Base-by-base conservation (phyloP, 2,113 vertebrate genomes). In the Verasper variegatus region DNA sequence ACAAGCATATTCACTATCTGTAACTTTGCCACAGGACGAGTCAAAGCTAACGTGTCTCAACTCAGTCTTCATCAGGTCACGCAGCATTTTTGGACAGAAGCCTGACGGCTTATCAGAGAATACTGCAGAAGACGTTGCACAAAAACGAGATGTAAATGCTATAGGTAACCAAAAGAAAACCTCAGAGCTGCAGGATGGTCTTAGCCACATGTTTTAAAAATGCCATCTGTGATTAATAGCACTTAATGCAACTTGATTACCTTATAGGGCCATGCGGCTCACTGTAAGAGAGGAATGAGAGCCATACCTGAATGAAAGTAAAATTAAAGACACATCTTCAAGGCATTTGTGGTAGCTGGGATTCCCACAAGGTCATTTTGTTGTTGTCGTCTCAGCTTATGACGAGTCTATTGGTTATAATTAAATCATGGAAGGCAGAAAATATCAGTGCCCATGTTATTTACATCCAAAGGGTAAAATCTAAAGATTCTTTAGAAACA, bases 191-290 rank as follows among this genome's bases (percentile, higher is more conserved):
- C 21, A 21, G 13, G 57, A 75, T 20, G 9, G 40, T 56, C 20
- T 69, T 7, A 74, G 68, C 18, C 85, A 80, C 23, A 69, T 87
- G 87, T 37, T 68, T 35, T 14, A 26, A 27, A 55, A 35, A 24
- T 7, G 21, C 49, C 31, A 88, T 86, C 71, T 88, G 81, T 70
- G 54, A 67, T 76, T 59, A 76, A 86, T 77, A 3, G 45, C 17
- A 3, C 31, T 72, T 61, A 26, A 75, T 67, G 60, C 20, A 68
- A 37, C 24, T 3, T 51, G 27, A 37, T 10, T 17, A 6, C 49
- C 42, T 77, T 47, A 23, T 0, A 52, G 15, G 67, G 45, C 8
- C 47, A 47, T 1, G 23, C 5, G 11, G n/a, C 3, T 58, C 13
- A 37, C 4, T 51, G 35, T 13, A 45, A 51, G 27, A 23, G 23